Base-by-base conservation (phyloP, 2,888 invertebrate species). In the Hyalella azteca region DNA sequence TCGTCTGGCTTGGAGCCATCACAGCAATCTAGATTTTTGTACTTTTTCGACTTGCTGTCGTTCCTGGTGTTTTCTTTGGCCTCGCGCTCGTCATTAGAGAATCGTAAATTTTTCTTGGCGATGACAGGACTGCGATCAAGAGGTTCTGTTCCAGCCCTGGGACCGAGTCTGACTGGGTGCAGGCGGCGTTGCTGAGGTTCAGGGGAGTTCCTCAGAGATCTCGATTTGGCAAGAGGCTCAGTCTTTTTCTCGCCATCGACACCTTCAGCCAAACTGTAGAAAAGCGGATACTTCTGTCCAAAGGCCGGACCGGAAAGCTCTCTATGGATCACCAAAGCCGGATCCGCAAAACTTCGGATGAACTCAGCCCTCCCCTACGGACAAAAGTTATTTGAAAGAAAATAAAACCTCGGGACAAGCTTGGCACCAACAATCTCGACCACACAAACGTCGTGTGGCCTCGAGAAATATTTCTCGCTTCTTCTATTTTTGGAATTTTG, bases 271-370 rank as follows among this genome's bases (percentile, higher is more conserved):
- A 36, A 15, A 66, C 19, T 36, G 36, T 4, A 11, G 29, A 66
- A 36, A 19, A 66, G 1, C 3, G 66, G 29, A 15, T 29, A 36
- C 66, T 39, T 36, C 36, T 36, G 66, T 32, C 66, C 66, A 26
- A 75, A 22, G 9, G 41, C 1, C 22, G 45, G 45, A 13, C 75
- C 75, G 7, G 41, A 19, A 5, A 75, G 75, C 29, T 75, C 75
- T 13, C 45, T 41, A 45, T 75, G 75, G 45, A 75, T 75, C 75
- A 41, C 41, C 32, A 75, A 19, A 41, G 75, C 75, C 9, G 75
- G 75, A 29, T 75, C 75, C 45, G 45, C 75, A 36, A 75, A 75
- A 26, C 45, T 75, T 39, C 75, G 75, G 75, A 29, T 19, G 36
- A 36, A n/a, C 36, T 32, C 66, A 36, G 36, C 66, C 19, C 66